Percentiles rank a stretch among this genome's conserved stretches.
These are phyloP conservation scores for Oophaga pumilio DNA, from an alignment of 2,113 vertebrate species.

Conservation along the genomic window DNA sequence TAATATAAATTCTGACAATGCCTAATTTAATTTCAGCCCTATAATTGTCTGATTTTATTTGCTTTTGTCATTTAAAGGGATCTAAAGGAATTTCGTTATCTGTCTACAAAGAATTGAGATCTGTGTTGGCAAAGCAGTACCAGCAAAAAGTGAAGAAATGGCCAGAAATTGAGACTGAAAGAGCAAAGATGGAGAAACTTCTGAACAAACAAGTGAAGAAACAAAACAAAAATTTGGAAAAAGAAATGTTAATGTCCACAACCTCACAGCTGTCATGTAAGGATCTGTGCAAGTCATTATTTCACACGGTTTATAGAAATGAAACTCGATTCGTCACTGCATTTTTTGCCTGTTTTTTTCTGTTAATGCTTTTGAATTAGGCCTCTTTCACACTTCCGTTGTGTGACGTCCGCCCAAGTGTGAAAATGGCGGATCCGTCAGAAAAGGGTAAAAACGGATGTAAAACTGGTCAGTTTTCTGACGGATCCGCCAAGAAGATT, in stretches of 20 bases:
- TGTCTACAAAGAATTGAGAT: constrained; percentile 63
- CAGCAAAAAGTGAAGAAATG: constrained; percentile 64
- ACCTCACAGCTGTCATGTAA: constrained; percentile 55
- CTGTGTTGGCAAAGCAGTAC: constrained; percentile 61
- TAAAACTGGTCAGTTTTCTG: no score
- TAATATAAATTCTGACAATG: background rate
- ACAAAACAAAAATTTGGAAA: constrained; percentile 32
- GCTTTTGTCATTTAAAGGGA: constrained; percentile 61
- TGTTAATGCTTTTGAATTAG: no score
- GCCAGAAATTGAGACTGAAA: constrained; percentile 61
- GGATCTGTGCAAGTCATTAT: background rate
- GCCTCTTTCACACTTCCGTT: no score
- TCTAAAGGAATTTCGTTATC: constrained; percentile 65
- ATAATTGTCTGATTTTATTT: background rate
- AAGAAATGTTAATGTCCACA: background rate
- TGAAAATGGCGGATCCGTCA: no score
- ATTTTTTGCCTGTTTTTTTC: no score
- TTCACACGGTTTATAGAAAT: background rate
- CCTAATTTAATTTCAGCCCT: background rate
- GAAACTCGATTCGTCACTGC: no score
- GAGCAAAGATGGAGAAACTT: constrained; percentile 60
- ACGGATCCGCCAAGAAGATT: no score
- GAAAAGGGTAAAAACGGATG: no score
- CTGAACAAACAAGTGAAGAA: constrained; percentile 58
- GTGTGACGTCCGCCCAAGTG: no score